Evolutionary conservation across 1,140 invertebrate genomes (phyloP), one percentile per base, ranked within the genome.

Genomic region (Hylyphantes graminicola): DNA sequence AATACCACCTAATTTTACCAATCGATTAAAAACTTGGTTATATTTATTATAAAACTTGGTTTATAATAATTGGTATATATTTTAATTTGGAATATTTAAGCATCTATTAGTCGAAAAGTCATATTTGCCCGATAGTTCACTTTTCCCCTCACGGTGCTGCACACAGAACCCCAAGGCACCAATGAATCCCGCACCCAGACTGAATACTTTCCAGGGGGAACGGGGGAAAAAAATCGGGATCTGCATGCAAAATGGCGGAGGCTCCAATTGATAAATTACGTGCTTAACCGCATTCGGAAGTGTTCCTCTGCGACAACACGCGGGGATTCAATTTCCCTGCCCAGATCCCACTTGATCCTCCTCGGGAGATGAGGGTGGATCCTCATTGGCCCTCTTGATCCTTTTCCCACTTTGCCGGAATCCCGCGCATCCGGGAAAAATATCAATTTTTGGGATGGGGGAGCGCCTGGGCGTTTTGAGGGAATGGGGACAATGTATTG

Each of bases 211-310:
- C 35, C 35, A 35, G 35, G 35, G 35, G 35, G 35, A 35, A 35
- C 35, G 35, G 35, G 35, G 35, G 35, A 35, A 35, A 35, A n/a
- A 35, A 35, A 35, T 35, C 35, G 35, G 35, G 35, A 35, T 35
- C 35, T 35, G 35, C 35, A 35, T 35, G 35, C 35, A 35, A 35
- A 35, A 35, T 35, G 59, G 17, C 3, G 59, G 17, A 61, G 59
- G 13, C 13, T 13, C 6, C 59, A 61, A 61, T 61, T 61, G 59
- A 61, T 61, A 61, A 61, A 61, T 61, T 61, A 61, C 59, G 59
- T 61, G 59, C 59, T 61, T 61, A 61, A 61, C 59, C 59, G 59
- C 59, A 61, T 61, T 61, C 59, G 12, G 59, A 61, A 61, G 59
- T 61, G 59, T 13, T 17, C 59, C 59, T 61, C 17, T 61, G 59